Conservation (phyloP, 2,797 vertebrate species). For the Ibycter americanus region DNA sequence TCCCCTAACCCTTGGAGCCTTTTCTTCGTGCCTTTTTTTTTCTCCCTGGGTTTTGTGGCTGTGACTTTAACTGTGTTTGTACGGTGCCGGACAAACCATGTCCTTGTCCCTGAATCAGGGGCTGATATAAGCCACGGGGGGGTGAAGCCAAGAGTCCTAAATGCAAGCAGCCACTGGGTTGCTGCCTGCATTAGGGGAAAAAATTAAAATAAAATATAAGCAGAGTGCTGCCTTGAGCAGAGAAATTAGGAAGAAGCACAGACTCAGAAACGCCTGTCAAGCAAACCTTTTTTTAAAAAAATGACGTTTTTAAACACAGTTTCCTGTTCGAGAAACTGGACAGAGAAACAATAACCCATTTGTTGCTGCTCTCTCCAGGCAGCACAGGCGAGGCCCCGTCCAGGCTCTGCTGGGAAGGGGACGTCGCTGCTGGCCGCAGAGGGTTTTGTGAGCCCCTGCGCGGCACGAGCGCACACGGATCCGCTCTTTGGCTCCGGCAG, state of each 20-base stretch:
- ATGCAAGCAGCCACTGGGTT: neutral
- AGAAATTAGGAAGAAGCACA: neutral
- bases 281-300: neutral
- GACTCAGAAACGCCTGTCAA: neutral
- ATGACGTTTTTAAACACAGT: neutral
- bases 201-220: neutral
- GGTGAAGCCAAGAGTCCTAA: neutral
- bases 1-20: constrained; percentile 43
- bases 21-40: neutral
- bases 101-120: neutral
- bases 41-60: neutral
- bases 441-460: neutral
- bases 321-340: constrained; percentile 28
- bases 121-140: neutral
- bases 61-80: neutral
- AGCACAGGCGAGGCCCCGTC: rapidly evolving
- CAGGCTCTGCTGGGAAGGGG: neutral
- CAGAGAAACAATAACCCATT: neutral
- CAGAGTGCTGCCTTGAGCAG: neutral
- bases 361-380: neutral
- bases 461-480: neutral
- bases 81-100: neutral
- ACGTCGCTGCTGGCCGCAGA: neutral
- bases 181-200: neutral
- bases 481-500: neutral